These are phyloP conservation scores for Panulirus ornatus DNA, from an alignment of 1,140 invertebrate genomes.

Conservation along the genomic window DNA sequence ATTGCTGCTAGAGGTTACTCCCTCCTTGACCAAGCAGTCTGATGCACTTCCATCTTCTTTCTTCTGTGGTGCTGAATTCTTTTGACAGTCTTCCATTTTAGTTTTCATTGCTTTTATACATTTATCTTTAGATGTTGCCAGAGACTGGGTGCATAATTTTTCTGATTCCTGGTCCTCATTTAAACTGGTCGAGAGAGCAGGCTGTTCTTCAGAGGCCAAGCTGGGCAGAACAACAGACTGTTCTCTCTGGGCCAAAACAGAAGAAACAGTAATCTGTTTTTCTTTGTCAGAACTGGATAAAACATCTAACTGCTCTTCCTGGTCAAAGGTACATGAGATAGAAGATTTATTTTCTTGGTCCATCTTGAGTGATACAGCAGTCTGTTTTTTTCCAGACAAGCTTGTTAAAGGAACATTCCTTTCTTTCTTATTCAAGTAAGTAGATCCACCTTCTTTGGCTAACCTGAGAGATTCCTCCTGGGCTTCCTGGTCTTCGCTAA, in stretches of 20 bases:
- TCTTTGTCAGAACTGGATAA: not conserved
- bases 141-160: not conserved
- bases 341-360: not conserved
- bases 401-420: not conserved
- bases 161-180: not conserved
- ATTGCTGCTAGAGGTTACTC: not conserved
- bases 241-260: not conserved
- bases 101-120: not conserved
- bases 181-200: not conserved
- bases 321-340: not conserved
- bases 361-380: not conserved
- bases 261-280: not conserved
- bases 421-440: no score
- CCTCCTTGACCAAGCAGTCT: not conserved
- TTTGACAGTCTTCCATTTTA: not conserved
- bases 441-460: no score
- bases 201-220: not conserved
- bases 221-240: not conserved
- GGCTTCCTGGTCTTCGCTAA: no score
- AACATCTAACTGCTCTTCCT: not conserved
- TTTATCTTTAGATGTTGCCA: not conserved
- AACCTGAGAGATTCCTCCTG: no score
- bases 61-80: not conserved
- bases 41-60: not conserved
- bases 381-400: not conserved